Evolutionary conservation across 2,888 invertebrate genomes (phyloP).

Genomic region (Campoletis raptor): DNA sequence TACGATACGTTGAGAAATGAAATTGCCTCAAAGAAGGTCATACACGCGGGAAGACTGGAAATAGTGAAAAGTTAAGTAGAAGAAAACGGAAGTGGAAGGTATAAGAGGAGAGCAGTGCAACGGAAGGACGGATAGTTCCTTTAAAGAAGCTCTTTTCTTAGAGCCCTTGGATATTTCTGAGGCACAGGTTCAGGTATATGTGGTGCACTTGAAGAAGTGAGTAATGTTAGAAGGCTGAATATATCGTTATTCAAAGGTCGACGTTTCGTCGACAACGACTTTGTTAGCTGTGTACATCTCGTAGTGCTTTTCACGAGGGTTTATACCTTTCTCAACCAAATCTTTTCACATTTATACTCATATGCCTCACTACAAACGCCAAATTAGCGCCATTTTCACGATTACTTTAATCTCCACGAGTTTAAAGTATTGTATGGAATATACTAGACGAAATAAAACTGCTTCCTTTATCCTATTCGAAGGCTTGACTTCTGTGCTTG

Average conservation of each 20-base stretch:
- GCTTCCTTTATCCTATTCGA: slow-evolving; percentile 2
- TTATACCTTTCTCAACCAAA: slow-evolving; percentile 23
- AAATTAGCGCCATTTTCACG: slow-evolving; percentile 65
- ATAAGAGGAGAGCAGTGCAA: not conserved
- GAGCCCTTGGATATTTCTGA: slow-evolving; percentile 39
- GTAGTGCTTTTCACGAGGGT: slow-evolving; percentile 25
- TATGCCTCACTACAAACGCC: slow-evolving; percentile 48
- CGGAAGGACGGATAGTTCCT: not conserved
- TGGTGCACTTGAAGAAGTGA: slow-evolving; percentile 37
- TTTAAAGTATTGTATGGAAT: slow-evolving; percentile 18
- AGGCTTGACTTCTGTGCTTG: slow-evolving; percentile 32
- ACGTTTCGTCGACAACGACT: slow-evolving; percentile 42
- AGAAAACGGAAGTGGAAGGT: slow-evolving; percentile 19
- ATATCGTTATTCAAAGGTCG: slow-evolving; percentile 60
- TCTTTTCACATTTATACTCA: slow-evolving; percentile 55
- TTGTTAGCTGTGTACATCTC: slow-evolving; percentile 37
- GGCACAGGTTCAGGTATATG: not conserved
- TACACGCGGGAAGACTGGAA: not conserved
- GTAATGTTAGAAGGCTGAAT: slow-evolving; percentile 29
- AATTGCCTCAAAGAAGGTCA: slow-evolving; percentile 30
- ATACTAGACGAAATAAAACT: slow-evolving; percentile 45
- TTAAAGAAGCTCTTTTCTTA: slow-evolving; percentile 45
- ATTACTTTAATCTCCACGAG: slow-evolving; percentile 56
- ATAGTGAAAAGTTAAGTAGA: not conserved
- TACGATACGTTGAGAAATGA: slow-evolving; percentile 25